A percentile compares a stretch with the other conserved stretches of the same genome.
Conservation (phyloP, 1,140 invertebrate species). For the Drosophila pectinifera region DNA sequence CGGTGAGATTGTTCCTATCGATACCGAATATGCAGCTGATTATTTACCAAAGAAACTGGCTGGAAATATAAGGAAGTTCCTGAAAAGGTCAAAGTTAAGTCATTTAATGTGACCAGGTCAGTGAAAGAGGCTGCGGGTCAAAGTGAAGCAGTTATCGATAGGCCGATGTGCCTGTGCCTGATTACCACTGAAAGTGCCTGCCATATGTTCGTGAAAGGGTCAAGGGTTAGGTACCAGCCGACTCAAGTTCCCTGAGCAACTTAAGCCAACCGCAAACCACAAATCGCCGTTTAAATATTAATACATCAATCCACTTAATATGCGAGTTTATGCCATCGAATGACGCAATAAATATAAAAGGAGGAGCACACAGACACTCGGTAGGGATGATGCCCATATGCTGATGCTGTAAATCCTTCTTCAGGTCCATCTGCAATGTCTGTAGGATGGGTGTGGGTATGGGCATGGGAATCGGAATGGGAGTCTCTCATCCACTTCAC, state of each 20-base stretch:
- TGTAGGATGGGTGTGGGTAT: constrained; percentile 1
- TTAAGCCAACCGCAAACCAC: constrained; percentile 48
- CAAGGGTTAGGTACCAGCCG: constrained; percentile 30
- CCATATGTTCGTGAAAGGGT: constrained; percentile 50
- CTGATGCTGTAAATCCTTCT: constrained; percentile 48
- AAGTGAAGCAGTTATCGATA: constrained; percentile 14
- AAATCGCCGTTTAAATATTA: constrained; percentile 83
- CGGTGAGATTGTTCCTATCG: constrained; percentile 9
- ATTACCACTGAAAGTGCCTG: constrained; percentile 21
- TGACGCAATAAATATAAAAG: constrained; percentile 82
- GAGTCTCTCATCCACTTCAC: constrained; percentile 28
- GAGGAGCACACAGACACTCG: constrained; percentile 36
- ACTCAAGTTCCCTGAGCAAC: constrained; percentile 26
- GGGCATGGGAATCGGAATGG: not conserved
- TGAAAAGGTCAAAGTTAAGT: constrained; percentile 42
- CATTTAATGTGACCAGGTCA: not conserved
- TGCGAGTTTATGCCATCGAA: constrained; percentile 77
- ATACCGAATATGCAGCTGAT: constrained; percentile 17
- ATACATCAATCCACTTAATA: constrained; percentile 84
- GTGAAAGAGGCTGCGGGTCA: not conserved
- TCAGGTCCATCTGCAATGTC: constrained; percentile 34
- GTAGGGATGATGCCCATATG: constrained; percentile 57
- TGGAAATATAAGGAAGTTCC: too few relatives aligned
- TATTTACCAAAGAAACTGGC: constrained; percentile 15
- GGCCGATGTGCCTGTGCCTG: constrained; percentile 16